These are phyloP conservation scores for Taurulus bubalis DNA, from an alignment of 2,113 vertebrate species.

Conservation along the genomic window DNA sequence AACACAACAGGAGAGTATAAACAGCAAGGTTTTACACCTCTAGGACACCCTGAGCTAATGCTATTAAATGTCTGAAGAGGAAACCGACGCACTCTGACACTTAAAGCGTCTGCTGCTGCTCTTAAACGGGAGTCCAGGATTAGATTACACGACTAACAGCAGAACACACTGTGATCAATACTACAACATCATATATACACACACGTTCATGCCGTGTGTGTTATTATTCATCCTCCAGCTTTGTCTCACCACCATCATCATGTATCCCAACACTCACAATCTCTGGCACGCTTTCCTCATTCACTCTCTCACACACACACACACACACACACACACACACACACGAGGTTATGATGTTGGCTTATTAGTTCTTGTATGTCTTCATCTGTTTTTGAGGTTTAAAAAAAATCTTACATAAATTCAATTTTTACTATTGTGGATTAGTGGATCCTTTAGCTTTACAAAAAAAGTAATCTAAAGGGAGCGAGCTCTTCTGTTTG, in stretches of 20 bases:
- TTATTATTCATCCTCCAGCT: conserved; percentile 47
- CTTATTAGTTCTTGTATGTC: background rate
- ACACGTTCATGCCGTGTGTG: conserved; percentile 19
- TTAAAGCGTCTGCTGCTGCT: conserved; percentile 36
- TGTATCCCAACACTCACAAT: background rate
- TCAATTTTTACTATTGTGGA: background rate
- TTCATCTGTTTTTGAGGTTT: background rate
- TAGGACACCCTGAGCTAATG: conserved; percentile 52
- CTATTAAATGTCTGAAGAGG: conserved; percentile 59
- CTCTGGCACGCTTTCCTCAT: conserved; percentile 52
- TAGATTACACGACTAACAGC: conserved; percentile 26
- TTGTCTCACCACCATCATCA: conserved; percentile 47
- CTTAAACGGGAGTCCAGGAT: conserved; percentile 47
- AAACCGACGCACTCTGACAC: conserved; percentile 36
- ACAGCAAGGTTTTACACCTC: conserved; percentile 54
- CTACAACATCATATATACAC: background rate
- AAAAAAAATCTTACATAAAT: background rate
- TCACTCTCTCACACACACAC: background rate
- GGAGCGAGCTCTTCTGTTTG: background rate
- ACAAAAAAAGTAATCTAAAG: background rate
- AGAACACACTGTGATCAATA: conserved; percentile 33
- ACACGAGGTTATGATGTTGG: background rate
- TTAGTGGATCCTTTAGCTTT: background rate
- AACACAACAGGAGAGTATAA: conserved; percentile 26
- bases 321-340: background rate